Evolutionary conservation across 1,140 invertebrate species (phyloP), one percentile per base, ranked within the genome.

Genomic region (Mya arenaria): DNA sequence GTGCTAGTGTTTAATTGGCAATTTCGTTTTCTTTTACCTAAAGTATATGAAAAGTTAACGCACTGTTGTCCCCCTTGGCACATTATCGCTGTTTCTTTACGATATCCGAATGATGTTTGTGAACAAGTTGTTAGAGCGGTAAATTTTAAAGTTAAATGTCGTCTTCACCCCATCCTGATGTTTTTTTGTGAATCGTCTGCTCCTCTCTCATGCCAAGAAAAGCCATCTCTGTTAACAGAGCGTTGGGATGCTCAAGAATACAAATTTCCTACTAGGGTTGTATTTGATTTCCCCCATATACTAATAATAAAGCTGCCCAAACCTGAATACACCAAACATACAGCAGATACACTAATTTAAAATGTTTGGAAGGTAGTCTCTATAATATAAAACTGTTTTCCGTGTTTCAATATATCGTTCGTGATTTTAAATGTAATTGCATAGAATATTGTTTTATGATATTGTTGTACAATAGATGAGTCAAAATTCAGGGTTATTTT

Each of bases 21-120:
- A n/a, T n/a, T n/a, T 56, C 55, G 55, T 28, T 56, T 56, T 56
- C 55, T 56, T 56, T 56, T 56, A 23, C 55, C 19, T 23, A 56
- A 19, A 56, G 55, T 56, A 56, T 56, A 56, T 56, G 55, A 23
- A 56, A 56, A 56, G 55, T 56, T 19, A 23, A 28, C 30, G 30
- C 55, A n/a, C 30, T 56, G 55, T 56, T 56, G 55, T n/a, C 55
- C 55, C 55, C 55, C 55, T 56, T 56, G n/a, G 19, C 55, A 56
- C 30, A 56, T 5, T 56, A 56, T 56, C 55, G 55, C 55, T 56
- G 55, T 56, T 56, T 56, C n/a, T 56, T 23, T 56, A 56, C 55
- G 55, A 4, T 56, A 56, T 56, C 55, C 55, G 55, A 56, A 56
- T 56, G 55, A 56, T 56, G 55, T 56, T 56, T 56, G 55, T 56